These are phyloP conservation scores for Theristicus caerulescens DNA, from an alignment of 2,113 vertebrate genomes.

Conservation along the genomic window DNA sequence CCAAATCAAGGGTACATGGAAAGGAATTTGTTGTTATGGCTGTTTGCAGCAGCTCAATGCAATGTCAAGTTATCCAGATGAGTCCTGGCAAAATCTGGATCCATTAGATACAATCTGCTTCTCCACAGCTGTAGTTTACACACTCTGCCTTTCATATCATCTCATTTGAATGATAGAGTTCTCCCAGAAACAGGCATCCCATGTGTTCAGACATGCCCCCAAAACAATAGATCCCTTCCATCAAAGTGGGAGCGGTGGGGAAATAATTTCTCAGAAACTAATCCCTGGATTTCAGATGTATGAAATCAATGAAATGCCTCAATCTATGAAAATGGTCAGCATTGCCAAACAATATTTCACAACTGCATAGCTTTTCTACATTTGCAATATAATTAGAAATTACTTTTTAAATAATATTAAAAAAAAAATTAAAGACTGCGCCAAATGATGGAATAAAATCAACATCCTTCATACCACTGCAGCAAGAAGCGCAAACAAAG, in stretches of 20 bases:
- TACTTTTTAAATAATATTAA: not conserved
- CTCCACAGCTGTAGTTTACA: constrained; percentile 22
- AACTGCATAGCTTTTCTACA: not conserved
- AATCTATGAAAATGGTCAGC: not conserved
- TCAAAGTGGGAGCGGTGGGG: constrained; percentile 18
- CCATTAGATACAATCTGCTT: constrained; percentile 12
- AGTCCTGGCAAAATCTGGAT: constrained; percentile 34
- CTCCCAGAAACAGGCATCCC: constrained; percentile 42
- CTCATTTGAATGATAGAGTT: constrained; percentile 22
- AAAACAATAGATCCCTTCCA: constrained; percentile 53
- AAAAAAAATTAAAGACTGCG: not conserved
- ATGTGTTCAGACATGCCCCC: constrained; percentile 6
- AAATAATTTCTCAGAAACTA: constrained; percentile 50
- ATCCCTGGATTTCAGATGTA: constrained; percentile 58
- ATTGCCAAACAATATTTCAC: not conserved
- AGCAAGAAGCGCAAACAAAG: not conserved
- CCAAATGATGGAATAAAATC: not conserved
- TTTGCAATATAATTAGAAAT: not conserved
- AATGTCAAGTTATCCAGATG: not conserved
- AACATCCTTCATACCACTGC: not conserved
- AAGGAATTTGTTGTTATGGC: not conserved
- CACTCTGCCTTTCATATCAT: constrained; percentile 35
- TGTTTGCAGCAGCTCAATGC: not conserved
- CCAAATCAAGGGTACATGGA: not conserved
- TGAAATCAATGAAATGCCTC: constrained; percentile 30